phyloP scores from a whole-genome alignment of 1,140 invertebrate species.

The Danaus melanippus region DNA sequence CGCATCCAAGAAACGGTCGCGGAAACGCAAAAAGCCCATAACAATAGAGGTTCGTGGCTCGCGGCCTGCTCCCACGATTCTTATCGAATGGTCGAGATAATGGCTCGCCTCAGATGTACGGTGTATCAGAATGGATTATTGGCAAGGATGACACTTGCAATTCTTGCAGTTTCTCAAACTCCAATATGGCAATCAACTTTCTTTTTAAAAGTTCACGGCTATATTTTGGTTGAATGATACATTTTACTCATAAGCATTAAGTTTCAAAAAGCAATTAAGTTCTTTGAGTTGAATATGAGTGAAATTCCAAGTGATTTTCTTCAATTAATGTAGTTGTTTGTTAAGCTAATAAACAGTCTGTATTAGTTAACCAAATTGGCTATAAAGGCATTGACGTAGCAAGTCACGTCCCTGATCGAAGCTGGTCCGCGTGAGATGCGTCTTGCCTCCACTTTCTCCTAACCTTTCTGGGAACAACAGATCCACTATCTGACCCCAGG shows the following conservation, averaged over 20 bases:
- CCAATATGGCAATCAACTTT: too few species aligned
- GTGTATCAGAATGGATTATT: slow-evolving; percentile 14
- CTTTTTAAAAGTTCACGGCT: too few species aligned
- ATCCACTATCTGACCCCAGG: slow-evolving; percentile 29
- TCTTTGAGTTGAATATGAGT: too few species aligned
- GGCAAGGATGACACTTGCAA: slow-evolving; percentile 4
- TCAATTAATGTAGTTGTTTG: too few species aligned
- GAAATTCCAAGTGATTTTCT: too few species aligned
- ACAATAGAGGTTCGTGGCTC: slow-evolving; percentile 13
- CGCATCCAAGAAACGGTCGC: slow-evolving; percentile 8
- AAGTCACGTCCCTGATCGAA: slow-evolving; percentile 21
- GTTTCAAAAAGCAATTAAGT: too few species aligned
- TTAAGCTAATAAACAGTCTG: too few species aligned
- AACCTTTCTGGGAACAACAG: slow-evolving; percentile 27
- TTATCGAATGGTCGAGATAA: slow-evolving; percentile 20
- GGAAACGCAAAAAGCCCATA: slow-evolving; percentile 4
- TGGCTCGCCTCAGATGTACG: slow-evolving; percentile 6
- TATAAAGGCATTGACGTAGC: slow-evolving; percentile 11
- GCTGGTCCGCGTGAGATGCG: slow-evolving; percentile 28
- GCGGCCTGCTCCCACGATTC: slow-evolving; percentile 25
- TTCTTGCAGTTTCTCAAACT: neutral
- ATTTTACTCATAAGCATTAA: too few species aligned
- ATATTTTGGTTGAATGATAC: too few species aligned
- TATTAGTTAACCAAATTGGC: neutral
- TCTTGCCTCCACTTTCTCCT: slow-evolving; percentile 30